Evolutionary conservation across 64 coral and sea anemone genomes (phyloP).

Genomic region (Stylophora pistillata): DNA sequence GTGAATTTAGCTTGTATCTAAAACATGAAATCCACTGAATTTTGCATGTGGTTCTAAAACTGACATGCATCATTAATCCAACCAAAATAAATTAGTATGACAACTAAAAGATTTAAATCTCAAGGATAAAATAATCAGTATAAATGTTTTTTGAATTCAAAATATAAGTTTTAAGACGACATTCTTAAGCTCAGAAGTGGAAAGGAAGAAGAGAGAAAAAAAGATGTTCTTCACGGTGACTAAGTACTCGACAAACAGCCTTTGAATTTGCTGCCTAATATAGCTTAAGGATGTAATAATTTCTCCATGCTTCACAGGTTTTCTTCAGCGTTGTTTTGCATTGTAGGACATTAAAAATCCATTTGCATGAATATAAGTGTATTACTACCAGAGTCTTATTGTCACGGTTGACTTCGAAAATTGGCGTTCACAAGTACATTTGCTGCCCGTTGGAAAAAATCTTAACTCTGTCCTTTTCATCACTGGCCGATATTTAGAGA

Average conservation of each 20-base stretch:
- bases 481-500: neutral
- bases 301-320: conserved; percentile 17
- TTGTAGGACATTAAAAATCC: neutral
- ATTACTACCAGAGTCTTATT: neutral
- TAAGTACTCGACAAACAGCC: neutral
- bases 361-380: neutral
- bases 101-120: no score
- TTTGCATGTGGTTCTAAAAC: no score
- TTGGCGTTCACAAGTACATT: neutral
- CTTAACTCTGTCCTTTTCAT: neutral
- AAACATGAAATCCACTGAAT: no score
- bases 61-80: no score
- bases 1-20: no score
- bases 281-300: neutral
- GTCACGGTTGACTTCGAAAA: neutral
- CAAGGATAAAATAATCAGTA: no score
- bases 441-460: neutral
- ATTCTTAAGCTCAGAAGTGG: neutral
- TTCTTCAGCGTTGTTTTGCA: neutral
- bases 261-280: conserved; percentile 1
- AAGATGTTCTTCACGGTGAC: neutral
- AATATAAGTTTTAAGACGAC: neutral
- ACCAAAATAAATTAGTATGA: no score
- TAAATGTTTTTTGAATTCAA: no score
- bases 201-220: neutral